Base-by-base conservation (phyloP, 1,140 invertebrate species). In the Atta texana region DNA sequence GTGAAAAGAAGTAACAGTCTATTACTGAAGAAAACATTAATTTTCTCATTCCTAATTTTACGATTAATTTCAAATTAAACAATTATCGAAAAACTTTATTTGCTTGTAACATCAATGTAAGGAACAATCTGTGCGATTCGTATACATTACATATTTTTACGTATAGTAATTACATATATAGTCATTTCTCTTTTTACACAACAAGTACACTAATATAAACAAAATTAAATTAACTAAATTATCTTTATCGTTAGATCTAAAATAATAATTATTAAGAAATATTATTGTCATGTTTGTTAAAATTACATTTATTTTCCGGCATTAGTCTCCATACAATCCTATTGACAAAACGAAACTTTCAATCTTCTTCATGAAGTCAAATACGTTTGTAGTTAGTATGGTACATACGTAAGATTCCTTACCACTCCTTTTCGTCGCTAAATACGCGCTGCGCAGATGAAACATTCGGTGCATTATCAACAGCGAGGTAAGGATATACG, bases 331-430 rank as follows among this genome's bases (percentile, higher is more conserved):
- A 12, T 51, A 34, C 3, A 61, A 44, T 16, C 21, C 21, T 16
- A 7, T 80, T 18, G 49, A 44, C 28, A 14, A 66, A 69, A 53
- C 39, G 18, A 72, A 57, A 61, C 24, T 71, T 61, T 39, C 39
- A 21, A 51, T 61, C 24, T 84, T 57, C 28, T 31, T 3, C 39
- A 66, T n/a, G 21, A 82, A 49, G 39, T 59, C 80, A 44, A 49
- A 81, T 81, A 53, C 28, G 28, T 51, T 31, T 21, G 2, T 44
- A 53, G 49, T 59, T 55, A 51, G n/a, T 77, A 18, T 28, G 14
- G 21, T 16, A 44, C 72, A 53, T 78, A 66, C 44, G 71, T 89
- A 90, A 89, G 21, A 89, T 89, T 87, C 57, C 21, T 89, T 18
- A 39, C 31, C 5, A 12, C 44, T 39, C 4, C 21, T 3, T 16